Base-by-base conservation (phyloP, 2,888 invertebrate genomes). In the Drosophila barbarae region DNA sequence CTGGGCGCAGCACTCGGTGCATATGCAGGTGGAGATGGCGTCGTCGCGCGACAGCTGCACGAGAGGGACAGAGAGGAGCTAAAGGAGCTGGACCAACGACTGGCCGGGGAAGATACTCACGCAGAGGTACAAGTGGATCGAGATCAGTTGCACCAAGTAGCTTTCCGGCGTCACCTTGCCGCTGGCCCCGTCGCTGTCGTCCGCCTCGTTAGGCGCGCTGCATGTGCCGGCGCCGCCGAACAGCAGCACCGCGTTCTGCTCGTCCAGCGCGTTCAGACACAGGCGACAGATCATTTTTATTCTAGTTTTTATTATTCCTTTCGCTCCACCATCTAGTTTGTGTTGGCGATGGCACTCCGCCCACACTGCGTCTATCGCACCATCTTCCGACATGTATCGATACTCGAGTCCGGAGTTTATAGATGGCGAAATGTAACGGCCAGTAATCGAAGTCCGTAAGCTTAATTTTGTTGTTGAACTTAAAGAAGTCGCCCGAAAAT, bases 41-140 rank as follows among this genome's bases (percentile, higher is more conserved):
- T 84, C 83, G 69, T 84, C 78, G 41, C 72, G 71, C 5, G 78
- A 81, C 8, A 82, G 72, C 82, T 82, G 47, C 10, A 23, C 32
- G 26, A 46, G 34, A 57, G 36, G 9, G 13, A 13, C 9, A 38
- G 12, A 41, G 5, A n/a, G 9, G 42, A 38, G 38, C 38, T 18
- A 12, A 9, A 4, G 9, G 32, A 9, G 34, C 7, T n/a, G 18
- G 9, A 21, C 28, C 8, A 23, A 18, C 15, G 30, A 9, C 26
- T 28, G 15, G 28, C 28, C 5, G 10, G 26, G 4, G 18, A 2
- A 18, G 18, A 15, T 49, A 79, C 82, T 81, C 76, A 86, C 86
- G 57, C 86, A 77, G 47, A 86, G 80, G 71, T 85, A 84, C 65
- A 86, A 75, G 69, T 86, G 84, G 56, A 80, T 82, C 53, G 85